Percentiles rank a stretch among this genome's conserved stretches.
These are phyloP conservation scores for Cyrtonyx montezumae DNA, from an alignment of 2,113 vertebrate genomes.

Conservation along the genomic window DNA sequence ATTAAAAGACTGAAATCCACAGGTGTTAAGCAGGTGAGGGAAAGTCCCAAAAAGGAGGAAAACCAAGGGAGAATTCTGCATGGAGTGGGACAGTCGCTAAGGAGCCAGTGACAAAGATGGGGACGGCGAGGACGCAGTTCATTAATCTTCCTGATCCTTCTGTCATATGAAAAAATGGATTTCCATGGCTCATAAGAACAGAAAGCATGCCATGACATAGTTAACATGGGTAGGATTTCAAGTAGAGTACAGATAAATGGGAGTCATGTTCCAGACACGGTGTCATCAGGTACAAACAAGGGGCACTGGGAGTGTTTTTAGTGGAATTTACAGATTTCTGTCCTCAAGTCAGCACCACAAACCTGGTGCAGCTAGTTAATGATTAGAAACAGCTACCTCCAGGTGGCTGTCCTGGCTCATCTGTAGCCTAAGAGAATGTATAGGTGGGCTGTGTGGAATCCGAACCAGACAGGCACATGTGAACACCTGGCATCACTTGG, in stretches of 20 bases:
- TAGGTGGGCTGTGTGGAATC: not conserved
- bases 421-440: not conserved
- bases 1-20: not conserved
- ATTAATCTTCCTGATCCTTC: not conserved
- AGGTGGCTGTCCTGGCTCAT: not conserved
- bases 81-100: not conserved
- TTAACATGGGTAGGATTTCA: not conserved
- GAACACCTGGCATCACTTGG: not conserved
- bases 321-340: not conserved
- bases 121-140: not conserved
- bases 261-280: not conserved
- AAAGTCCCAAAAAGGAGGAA: not conserved
- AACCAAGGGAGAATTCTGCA: not conserved
- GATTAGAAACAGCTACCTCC: constrained; percentile 48
- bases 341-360: not conserved
- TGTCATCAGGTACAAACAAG: not conserved
- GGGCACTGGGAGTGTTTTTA: not conserved
- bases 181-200: not conserved
- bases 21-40: not conserved
- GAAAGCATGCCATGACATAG: not conserved
- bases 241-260: not conserved
- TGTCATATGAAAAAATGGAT: not conserved
- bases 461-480: not conserved
- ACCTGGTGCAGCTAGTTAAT: constrained; percentile 50
- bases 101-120: not conserved